phyloP scores from a whole-genome alignment of 1,140 invertebrate genomes.

The Daktulosphaira vitifoliae region DNA sequence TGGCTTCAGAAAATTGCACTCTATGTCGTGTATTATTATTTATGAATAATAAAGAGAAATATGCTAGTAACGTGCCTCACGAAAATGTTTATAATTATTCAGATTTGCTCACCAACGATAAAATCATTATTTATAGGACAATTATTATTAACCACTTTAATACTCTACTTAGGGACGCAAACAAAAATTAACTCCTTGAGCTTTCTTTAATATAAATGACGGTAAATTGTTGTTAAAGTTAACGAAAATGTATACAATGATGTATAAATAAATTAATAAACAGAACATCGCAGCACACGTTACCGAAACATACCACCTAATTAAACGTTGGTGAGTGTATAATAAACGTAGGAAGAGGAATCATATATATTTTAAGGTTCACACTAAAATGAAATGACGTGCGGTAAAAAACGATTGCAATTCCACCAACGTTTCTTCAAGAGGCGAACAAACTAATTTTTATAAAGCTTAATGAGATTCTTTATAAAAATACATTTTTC shows the following conservation, averaged over 20 bases:
- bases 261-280: too few species aligned
- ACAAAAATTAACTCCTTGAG: constrained; percentile 21
- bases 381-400: too few species aligned
- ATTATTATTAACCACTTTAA: constrained; percentile 16
- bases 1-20: too few species aligned
- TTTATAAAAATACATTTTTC: neutral
- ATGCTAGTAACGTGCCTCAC: neutral
- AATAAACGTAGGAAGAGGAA: neutral
- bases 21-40: too few species aligned
- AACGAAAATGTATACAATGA: neutral
- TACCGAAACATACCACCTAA: neutral
- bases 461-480: neutral
- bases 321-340: neutral
- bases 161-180: neutral
- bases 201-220: constrained; percentile 24
- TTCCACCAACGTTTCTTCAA: neutral
- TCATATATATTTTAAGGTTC: too few species aligned
- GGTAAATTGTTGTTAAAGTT: constrained; percentile 17
- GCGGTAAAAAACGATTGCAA: neutral
- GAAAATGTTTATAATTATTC: constrained; percentile 1
- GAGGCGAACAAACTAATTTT: neutral
- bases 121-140: constrained; percentile 18
- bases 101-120: neutral
- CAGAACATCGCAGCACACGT: neutral
- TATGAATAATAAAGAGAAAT: neutral